These are phyloP conservation scores for pig (Sus scrofa) DNA, from an alignment of 2,113 vertebrate species.

Conservation along the genomic window DNA sequence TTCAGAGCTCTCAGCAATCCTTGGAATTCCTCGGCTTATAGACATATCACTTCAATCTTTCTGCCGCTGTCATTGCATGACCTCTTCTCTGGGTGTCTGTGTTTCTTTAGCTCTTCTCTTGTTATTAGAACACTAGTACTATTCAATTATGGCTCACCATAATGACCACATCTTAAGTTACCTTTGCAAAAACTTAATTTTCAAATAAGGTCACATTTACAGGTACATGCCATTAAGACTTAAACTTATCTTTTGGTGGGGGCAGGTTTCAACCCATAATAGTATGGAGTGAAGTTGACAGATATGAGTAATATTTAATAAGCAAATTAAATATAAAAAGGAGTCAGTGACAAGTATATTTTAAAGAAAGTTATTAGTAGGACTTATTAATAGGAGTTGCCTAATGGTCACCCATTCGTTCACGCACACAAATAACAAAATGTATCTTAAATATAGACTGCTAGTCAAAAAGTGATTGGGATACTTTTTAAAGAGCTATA, in stretches of 20 bases:
- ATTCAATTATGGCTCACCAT: neutral
- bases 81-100: neutral
- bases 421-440: neutral
- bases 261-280: neutral
- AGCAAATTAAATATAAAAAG: neutral
- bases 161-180: neutral
- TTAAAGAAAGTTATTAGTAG: neutral
- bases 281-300: neutral
- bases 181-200: neutral
- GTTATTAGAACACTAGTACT: neutral
- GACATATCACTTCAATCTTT: neutral
- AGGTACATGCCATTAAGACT: neutral
- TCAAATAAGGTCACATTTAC: neutral
- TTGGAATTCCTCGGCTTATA: neutral
- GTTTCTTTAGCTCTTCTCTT: neutral
- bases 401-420: neutral
- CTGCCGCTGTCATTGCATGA: neutral
- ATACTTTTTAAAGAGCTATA: neutral
- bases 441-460: neutral
- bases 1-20: neutral
- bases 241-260: neutral
- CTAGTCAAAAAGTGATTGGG: neutral
- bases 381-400: neutral
- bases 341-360: neutral
- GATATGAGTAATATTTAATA: neutral